phyloP scores from a whole-genome alignment of 2,797 vertebrate species.

The Mus spretus region DNA sequence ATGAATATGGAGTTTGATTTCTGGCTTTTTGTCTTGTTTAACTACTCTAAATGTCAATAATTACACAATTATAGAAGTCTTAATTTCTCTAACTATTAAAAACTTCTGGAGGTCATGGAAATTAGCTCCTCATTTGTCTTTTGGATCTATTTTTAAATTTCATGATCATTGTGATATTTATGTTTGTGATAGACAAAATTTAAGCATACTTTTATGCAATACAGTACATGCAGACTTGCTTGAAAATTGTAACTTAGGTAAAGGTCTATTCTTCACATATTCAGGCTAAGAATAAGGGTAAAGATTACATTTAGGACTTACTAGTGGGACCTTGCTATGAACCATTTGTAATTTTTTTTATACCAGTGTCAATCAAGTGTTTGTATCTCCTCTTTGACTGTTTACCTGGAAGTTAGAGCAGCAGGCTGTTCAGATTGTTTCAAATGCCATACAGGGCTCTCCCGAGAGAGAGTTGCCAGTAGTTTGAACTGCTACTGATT shows the following conservation, averaged over 20 bases:
- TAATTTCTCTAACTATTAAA: constrained; percentile 15
- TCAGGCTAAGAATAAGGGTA: neutral
- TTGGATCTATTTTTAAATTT: neutral
- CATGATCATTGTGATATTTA: neutral
- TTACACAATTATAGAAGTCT: neutral
- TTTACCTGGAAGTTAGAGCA: neutral
- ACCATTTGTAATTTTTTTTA: neutral
- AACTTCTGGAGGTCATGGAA: neutral
- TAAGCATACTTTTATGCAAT: neutral
- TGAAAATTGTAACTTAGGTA: neutral
- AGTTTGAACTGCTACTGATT: neutral
- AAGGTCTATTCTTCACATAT: neutral
- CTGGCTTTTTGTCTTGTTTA: neutral
- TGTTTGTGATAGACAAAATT: neutral
- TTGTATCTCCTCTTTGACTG: neutral
- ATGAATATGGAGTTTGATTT: neutral
- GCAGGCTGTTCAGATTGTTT: neutral
- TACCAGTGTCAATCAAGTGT: neutral
- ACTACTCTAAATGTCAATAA: constrained; percentile 13
- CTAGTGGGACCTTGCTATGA: neutral
- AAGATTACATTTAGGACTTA: neutral
- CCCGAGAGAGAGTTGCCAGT: neutral
- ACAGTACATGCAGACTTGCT: too few relatives aligned
- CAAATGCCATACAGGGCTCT: neutral
- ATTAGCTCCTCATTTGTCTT: neutral